Base-by-base conservation (phyloP, 2,888 invertebrate species). In the Agrotis segetum region DNA sequence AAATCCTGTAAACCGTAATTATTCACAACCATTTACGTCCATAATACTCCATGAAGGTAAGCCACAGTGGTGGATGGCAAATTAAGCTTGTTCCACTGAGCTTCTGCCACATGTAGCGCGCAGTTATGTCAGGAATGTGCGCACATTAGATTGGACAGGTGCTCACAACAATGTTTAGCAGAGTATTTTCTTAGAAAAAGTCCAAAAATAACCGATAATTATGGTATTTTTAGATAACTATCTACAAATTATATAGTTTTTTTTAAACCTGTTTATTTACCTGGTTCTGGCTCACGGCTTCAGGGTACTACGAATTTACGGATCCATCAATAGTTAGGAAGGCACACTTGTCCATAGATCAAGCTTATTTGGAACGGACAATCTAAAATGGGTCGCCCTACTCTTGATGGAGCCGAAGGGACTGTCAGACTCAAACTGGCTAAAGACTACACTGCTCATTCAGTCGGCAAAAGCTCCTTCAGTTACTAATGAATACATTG, bases 121-220 rank as follows among this genome's bases (percentile, higher is more conserved):
- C 85, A 69, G 90, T 79, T 89, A 93, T 93, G 85, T 86, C 81
- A 85, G 94, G 93, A 94, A 95, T 94, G 92, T 87, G 87, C 90
- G 88, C 91, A 89, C 89, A 90, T 89, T 89, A 68, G 83, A 69
- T 19, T 52, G 86, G 74, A 92, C 88, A 84, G 80, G 46, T 77
- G 83, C 40, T 64, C 24, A 80, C 74, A 74, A 40, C 14, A 50
- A 56, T 61, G 55, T 56, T 68, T 14, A 9, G 5, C 11, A 40
- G 40, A 59, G 1, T 7, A 19, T 17, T 59, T 58, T 65, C 21
- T 46, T 59, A 13, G 6, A 56, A 1, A 29, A 17, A 50, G 1
- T 50, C 19, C 2, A 13, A 17, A 40, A 17, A 47, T 5, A 29
- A n/a, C 9, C 19, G 11, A 16, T 49, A 0, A 9, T 34, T 9